These are phyloP conservation scores for Watersipora subatra DNA, from an alignment of 1,140 invertebrate species.

Conservation along the genomic window DNA sequence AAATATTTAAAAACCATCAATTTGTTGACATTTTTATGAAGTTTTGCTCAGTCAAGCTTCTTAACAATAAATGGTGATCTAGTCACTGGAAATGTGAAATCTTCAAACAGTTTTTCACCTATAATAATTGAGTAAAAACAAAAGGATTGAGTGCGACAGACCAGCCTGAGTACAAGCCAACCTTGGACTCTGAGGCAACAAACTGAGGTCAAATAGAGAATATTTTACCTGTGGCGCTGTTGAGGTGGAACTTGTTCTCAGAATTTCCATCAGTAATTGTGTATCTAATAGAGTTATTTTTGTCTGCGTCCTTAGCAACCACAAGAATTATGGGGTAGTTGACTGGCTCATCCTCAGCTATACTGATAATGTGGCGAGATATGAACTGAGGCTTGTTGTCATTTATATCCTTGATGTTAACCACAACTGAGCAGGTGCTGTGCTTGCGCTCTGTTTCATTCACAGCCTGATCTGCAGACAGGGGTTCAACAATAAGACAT, in stretches of 20 bases:
- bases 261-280: conserved; percentile 52
- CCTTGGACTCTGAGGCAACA: too few relatives aligned
- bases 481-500: too few relatives aligned
- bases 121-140: too few relatives aligned
- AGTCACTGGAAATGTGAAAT: too few relatives aligned
- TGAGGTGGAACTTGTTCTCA: conserved; percentile 71
- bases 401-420: conserved; percentile 61
- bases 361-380: conserved; percentile 19
- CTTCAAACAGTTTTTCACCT: too few relatives aligned
- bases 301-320: conserved; percentile 70
- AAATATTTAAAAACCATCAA: too few relatives aligned
- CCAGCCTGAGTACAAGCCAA: too few relatives aligned
- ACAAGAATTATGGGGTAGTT: conserved; percentile 58
- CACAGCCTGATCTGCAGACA: conserved; percentile 55
- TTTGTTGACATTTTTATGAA: too few relatives aligned
- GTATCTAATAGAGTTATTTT: conserved; percentile 68
- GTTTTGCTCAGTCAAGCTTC: too few relatives aligned
- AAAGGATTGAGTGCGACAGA: too few relatives aligned
- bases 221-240: conserved; percentile 49
- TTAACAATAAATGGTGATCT: too few relatives aligned
- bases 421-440: conserved; percentile 62
- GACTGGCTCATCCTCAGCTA: conserved; percentile 45
- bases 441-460: conserved; percentile 52
- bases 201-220: too few relatives aligned
- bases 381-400: conserved; percentile 56